Evolutionary conservation across 2,888 invertebrate genomes (phyloP).

Genomic region (Drosophila ustulata): DNA sequence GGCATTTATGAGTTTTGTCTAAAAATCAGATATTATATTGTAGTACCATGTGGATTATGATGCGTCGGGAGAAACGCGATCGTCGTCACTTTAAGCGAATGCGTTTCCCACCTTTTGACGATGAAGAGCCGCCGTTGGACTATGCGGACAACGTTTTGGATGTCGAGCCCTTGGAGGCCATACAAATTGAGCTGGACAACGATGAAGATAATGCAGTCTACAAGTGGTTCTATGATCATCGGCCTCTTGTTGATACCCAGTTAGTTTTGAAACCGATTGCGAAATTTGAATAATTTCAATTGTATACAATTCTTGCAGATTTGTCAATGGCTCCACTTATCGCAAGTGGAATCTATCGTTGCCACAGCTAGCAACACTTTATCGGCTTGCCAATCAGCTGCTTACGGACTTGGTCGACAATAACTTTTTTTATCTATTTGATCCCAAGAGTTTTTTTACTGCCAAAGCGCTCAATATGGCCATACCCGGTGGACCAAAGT

Average conservation of each 20-base stretch:
- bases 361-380: constrained; percentile 99
- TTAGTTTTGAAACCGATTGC: constrained; percentile 83
- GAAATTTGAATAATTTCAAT: background rate
- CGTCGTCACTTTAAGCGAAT: constrained; percentile 99
- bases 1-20: constrained; percentile 28
- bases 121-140: constrained; percentile 99
- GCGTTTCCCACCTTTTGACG: constrained; percentile 99
- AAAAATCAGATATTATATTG: constrained; percentile 3
- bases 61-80: constrained; percentile 99
- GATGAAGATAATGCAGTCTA: constrained; percentile 96
- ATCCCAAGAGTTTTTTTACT: constrained; percentile 99
- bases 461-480: constrained; percentile 99
- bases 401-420: constrained; percentile 98
- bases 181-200: constrained; percentile 98
- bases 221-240: constrained; percentile 99
- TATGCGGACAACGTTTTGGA: constrained; percentile 99
- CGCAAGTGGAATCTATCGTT: constrained; percentile 97
- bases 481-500: constrained; percentile 99
- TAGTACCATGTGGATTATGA: constrained; percentile 99
- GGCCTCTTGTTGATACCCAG: constrained; percentile 96
- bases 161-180: constrained; percentile 99
- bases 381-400: constrained; percentile 98
- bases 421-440: constrained; percentile 99
- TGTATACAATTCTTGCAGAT: constrained; percentile 85
- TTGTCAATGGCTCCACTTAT: constrained; percentile 98